Base-by-base conservation (phyloP, 2,888 invertebrate species). In the Pyrrhosoma nymphula region DNA sequence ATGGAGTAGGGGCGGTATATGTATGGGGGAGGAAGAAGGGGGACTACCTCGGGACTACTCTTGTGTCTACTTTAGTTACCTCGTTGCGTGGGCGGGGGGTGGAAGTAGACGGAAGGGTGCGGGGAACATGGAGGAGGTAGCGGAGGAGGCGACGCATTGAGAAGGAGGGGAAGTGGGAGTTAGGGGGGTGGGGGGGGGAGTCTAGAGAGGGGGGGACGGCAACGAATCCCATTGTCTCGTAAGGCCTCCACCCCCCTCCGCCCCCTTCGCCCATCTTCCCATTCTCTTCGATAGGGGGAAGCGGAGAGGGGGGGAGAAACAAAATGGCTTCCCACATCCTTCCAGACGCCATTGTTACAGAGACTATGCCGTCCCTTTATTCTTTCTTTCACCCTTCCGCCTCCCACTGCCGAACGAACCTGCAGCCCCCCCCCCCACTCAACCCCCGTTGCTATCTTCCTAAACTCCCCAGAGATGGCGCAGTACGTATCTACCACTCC, bases 241-340 rank as follows among this genome's bases (percentile, higher is more conserved):
- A 91, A 60, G 91, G 60, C 63, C 93, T 60, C 23, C 39, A 60
- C 69, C 69, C n/a, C 69, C 47, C 47, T 12, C n/a, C 69, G 4
- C 69, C 69, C 4, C 10, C n/a, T n/a, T n/a, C n/a, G n/a, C 10
- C 26, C 4, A 69, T 47, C n/a, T 10, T 10, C 69, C n/a, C n/a
- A 12, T 26, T 26, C 30, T 30, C 30, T 35, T 30, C 14, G 30
- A 47, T 47, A 47, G 47, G 47, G 47, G 47, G 47, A 47, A 47
- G 8, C 47, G 69, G n/a, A n/a, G 23, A n/a, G 30, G 82, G 35
- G 35, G 26, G 69, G 93, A 93, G 93, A 93, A 93, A 93, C 93
- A 93, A 93, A 93, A 93, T 93, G 93, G 93, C 69, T 93, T 39
- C 93, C 93, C 93, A 69, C 93, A 93, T 93, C 93, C 93, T 93